Evolutionary conservation across 2,888 invertebrate species (phyloP).

Genomic region (Fabriciana adippe): DNA sequence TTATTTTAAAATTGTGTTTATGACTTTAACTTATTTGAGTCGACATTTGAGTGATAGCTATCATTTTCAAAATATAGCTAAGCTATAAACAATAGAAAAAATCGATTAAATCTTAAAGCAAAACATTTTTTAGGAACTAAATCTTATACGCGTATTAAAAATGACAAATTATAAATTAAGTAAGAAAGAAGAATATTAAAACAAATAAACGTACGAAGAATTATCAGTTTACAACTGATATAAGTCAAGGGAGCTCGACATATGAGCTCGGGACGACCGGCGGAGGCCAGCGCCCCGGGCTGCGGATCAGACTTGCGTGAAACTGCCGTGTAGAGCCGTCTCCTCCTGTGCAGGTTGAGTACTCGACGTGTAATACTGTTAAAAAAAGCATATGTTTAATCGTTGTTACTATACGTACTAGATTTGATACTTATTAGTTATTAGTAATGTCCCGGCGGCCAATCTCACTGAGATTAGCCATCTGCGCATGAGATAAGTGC

Average conservation of each 20-base stretch:
- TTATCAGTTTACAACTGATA: constrained; percentile 62
- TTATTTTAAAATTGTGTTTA: constrained; percentile 5
- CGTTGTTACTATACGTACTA: background rate
- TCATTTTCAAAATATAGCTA: background rate
- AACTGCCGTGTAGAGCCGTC: constrained; percentile 90
- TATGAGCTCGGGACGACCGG: constrained; percentile 62
- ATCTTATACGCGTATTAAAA: background rate
- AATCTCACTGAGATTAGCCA: too few species aligned
- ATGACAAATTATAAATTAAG: background rate
- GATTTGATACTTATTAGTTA: background rate
- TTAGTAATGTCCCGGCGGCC: too few species aligned
- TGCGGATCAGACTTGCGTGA: constrained; percentile 90
- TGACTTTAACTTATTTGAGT: background rate
- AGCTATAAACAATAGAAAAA: too few species aligned
- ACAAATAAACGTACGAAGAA: background rate
- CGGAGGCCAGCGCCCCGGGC: constrained; percentile 62
- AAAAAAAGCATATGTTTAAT: background rate
- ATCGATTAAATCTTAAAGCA: too few species aligned
- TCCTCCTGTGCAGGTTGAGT: constrained; percentile 86
- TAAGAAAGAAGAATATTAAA: background rate
- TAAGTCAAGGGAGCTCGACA: constrained; percentile 59
- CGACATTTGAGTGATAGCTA: background rate
- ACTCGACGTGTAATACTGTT: constrained; percentile 90
- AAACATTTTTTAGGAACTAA: too few species aligned
- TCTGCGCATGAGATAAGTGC: too few species aligned